These are phyloP conservation scores for Tachina fera DNA, from an alignment of 2,888 invertebrate genomes.

Conservation along the genomic window DNA sequence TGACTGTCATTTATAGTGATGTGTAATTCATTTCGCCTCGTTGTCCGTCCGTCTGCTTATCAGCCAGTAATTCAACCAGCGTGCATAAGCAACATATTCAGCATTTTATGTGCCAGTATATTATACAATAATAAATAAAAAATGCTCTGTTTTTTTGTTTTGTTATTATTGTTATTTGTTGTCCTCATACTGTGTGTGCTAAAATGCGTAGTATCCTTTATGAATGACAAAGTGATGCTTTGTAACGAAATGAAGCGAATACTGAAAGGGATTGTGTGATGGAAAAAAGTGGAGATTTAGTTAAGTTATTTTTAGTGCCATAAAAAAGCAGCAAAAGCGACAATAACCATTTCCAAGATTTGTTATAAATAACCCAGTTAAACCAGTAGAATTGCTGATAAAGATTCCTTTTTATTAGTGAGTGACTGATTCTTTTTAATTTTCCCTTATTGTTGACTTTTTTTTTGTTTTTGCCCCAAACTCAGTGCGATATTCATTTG, in stretches of 20 bases:
- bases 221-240: slow-evolving; percentile 64
- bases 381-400: slow-evolving; percentile 53
- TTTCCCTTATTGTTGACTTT: slow-evolving; percentile 7
- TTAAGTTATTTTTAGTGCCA: slow-evolving; percentile 60
- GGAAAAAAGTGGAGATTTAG: slow-evolving; percentile 37
- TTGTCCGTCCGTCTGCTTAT: slow-evolving; percentile 35
- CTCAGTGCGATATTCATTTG: slow-evolving; percentile 29
- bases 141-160: slow-evolving; percentile 23
- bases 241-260: slow-evolving; percentile 22
- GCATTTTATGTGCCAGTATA: slow-evolving; percentile 18
- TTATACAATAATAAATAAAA: slow-evolving; percentile 23
- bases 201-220: slow-evolving; percentile 51
- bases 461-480: slow-evolving; percentile 12
- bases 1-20: slow-evolving; percentile 69
- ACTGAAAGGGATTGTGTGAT: slow-evolving; percentile 45
- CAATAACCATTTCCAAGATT: slow-evolving; percentile 34
- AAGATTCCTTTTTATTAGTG: slow-evolving; percentile 41
- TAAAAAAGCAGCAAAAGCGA: slow-evolving; percentile 5
- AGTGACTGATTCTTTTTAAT: not conserved
- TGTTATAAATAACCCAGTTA: slow-evolving; percentile 61
- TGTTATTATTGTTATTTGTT: slow-evolving; percentile 14
- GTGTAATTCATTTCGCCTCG: slow-evolving; percentile 67
- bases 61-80: slow-evolving; percentile 26
- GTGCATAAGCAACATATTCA: slow-evolving; percentile 16
- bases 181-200: slow-evolving; percentile 40